These are phyloP conservation scores for Craniophora ligustri DNA, from an alignment of 2,888 invertebrate species.

Conservation along the genomic window DNA sequence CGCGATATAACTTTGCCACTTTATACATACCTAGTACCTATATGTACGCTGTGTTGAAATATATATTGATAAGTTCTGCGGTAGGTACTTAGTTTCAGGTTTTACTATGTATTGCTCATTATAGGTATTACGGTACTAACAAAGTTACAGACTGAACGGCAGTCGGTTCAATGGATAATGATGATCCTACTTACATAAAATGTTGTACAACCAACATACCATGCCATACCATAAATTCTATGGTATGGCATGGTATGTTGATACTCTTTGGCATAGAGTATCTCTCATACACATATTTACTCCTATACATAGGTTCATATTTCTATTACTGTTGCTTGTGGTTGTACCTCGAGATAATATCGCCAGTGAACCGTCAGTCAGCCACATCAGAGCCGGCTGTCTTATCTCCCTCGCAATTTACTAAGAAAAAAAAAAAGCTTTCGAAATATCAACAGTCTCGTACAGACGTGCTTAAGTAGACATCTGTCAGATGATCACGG, in stretches of 20 bases:
- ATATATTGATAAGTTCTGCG: constrained; percentile 32
- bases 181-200: too few relatives aligned
- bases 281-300: too few relatives aligned
- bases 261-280: too few relatives aligned
- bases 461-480: constrained; percentile 64
- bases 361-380: constrained; percentile 36
- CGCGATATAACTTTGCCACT: constrained; percentile 53
- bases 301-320: too few relatives aligned
- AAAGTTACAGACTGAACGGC: too few relatives aligned
- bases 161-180: too few relatives aligned
- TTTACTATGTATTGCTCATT: constrained; percentile 21
- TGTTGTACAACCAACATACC: too few relatives aligned
- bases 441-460: constrained; percentile 44
- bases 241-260: too few relatives aligned
- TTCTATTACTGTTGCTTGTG: not conserved
- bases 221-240: too few relatives aligned
- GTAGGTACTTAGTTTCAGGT: constrained; percentile 37
- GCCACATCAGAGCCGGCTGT: constrained; percentile 16
- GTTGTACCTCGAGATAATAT: constrained; percentile 21
- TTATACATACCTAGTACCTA: constrained; percentile 56
- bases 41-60: constrained; percentile 52
- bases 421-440: constrained; percentile 50
- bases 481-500: constrained; percentile 61
- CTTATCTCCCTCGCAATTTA: constrained; percentile 50
- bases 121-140: too few relatives aligned